phyloP scores from a whole-genome alignment of 2,888 invertebrate species.

The Andrena trimmerana region DNA sequence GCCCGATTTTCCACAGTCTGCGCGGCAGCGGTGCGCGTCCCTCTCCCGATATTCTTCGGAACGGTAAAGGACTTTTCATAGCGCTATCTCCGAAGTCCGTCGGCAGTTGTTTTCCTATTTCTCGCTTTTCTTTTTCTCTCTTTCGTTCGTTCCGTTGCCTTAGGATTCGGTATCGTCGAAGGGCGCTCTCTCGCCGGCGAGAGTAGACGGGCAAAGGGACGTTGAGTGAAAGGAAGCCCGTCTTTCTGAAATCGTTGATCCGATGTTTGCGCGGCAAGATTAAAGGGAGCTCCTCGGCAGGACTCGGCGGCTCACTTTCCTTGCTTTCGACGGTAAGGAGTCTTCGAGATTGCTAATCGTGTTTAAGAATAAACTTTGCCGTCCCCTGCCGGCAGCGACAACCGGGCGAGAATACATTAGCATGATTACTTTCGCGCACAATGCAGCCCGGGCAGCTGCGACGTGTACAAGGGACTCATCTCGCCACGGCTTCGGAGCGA shows the following conservation, averaged over 20 bases:
- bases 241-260: conserved; percentile 61
- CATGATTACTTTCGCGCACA: conserved; percentile 74
- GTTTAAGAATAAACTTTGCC: conserved; percentile 74
- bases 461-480: conserved; percentile 71
- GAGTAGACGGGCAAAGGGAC: not conserved
- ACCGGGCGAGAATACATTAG: conserved; percentile 72
- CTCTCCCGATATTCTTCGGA: not conserved
- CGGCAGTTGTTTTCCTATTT: not conserved
- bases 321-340: conserved; percentile 4
- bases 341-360: conserved; percentile 71
- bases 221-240: conserved; percentile 22
- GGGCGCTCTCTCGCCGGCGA: not conserved
- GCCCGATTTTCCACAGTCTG: conserved; percentile 28
- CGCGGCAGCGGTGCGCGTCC: not conserved
- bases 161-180: not conserved
- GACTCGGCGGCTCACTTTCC: conserved; percentile 51
- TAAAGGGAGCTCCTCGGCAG: conserved; percentile 53
- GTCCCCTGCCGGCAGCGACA: conserved; percentile 48
- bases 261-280: conserved; percentile 65
- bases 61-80: no score
- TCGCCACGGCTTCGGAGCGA: conserved; percentile 44
- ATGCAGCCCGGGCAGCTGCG: conserved; percentile 68
- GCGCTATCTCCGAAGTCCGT: not conserved
- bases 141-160: not conserved
- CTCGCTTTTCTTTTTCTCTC: not conserved